Base-by-base conservation (phyloP, 2,797 vertebrate genomes). In the Manis crassicaudata region DNA sequence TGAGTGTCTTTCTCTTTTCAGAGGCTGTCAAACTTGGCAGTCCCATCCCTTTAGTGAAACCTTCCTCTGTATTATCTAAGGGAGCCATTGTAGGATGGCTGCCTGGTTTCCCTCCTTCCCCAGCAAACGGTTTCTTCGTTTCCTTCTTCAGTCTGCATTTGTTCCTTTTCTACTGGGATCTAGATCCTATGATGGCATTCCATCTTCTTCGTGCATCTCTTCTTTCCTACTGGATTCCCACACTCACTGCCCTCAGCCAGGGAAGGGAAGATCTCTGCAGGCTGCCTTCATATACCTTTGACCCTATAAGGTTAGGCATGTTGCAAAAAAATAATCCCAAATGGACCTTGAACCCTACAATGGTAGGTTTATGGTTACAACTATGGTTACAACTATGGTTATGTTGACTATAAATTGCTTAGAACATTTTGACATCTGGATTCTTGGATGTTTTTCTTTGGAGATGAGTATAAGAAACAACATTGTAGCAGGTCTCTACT, bases 341-440 rank as follows among this genome's bases (percentile, higher is more conserved):
- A 56, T 77, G 72, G 27, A 96, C 35, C 32, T 68, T 70, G 58
- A 93, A 37, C 50, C 25, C 35, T 46, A 85, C 21, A 43, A 9
- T 90, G 43, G 52, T 88, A 29, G 17, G 84, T 50, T 95, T 92
- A 94, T n/a, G 35, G 80, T 63, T 80, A 17, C 13, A 85, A 90
- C 7, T 75, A 25, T 72, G 90, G 68, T 12, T 43, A 0, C 13
- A 85, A 90, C 7, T 75, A 25, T 72, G 90, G 73, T 12, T 43
- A 0, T 60, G 27, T 40, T 94, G 52, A 80, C 17, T 81, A 0
- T 73, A 95, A 92, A 75, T n/a, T 46, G n/a, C 62, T 52, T 73
- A 89, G 56, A 77, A 50, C 27, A 62, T 88, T 56, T 92, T 77
- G 37, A 76, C 20, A 21, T 46, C 67, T 73, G 23, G 50, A 90